These are phyloP conservation scores for Sylvicola fuscatus DNA, from an alignment of 2,888 invertebrate species.

Conservation along the genomic window DNA sequence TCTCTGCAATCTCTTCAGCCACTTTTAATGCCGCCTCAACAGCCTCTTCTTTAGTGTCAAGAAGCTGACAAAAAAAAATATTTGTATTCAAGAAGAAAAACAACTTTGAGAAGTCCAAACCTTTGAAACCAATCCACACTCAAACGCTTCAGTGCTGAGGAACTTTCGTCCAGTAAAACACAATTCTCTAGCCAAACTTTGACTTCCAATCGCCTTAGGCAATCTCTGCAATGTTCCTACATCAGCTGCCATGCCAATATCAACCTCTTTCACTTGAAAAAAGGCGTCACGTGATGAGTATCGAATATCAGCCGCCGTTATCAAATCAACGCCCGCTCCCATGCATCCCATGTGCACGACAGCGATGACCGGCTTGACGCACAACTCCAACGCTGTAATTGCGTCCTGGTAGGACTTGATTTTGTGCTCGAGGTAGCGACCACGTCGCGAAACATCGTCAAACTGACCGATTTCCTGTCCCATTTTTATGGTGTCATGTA, in stretches of 20 bases:
- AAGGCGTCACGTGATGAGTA: slow-evolving; percentile 77
- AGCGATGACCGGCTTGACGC: slow-evolving; percentile 76
- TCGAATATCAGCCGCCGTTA: slow-evolving; percentile 78
- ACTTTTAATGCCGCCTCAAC: slow-evolving; percentile 48
- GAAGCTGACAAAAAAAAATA: slow-evolving; percentile 13
- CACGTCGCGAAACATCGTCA: slow-evolving; percentile 61
- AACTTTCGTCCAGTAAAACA: slow-evolving; percentile 73
- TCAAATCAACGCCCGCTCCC: slow-evolving; percentile 78
- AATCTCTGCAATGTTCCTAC: slow-evolving; percentile 85
- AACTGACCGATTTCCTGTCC: slow-evolving; percentile 34
- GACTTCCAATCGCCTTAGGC: slow-evolving; percentile 71
- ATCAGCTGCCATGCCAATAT: slow-evolving; percentile 83
- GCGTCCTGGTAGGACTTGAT: slow-evolving; percentile 49
- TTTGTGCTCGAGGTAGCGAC: slow-evolving; percentile 36
- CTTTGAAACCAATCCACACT: slow-evolving; percentile 67
- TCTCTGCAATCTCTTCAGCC: slow-evolving; percentile 61
- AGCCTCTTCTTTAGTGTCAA: slow-evolving; percentile 26
- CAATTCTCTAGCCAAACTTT: slow-evolving; percentile 71
- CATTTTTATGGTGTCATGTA: slow-evolving; percentile 37
- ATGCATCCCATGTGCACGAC: slow-evolving; percentile 77
- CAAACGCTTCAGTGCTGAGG: slow-evolving; percentile 55
- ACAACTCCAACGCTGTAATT: slow-evolving; percentile 64
- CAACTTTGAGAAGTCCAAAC: slow-evolving; percentile 1
- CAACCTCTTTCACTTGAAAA: slow-evolving; percentile 77
- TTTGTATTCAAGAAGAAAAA: slow-evolving; percentile 1